phyloP scores from a whole-genome alignment of 2,888 invertebrate species.

The Heliconius hortense region DNA sequence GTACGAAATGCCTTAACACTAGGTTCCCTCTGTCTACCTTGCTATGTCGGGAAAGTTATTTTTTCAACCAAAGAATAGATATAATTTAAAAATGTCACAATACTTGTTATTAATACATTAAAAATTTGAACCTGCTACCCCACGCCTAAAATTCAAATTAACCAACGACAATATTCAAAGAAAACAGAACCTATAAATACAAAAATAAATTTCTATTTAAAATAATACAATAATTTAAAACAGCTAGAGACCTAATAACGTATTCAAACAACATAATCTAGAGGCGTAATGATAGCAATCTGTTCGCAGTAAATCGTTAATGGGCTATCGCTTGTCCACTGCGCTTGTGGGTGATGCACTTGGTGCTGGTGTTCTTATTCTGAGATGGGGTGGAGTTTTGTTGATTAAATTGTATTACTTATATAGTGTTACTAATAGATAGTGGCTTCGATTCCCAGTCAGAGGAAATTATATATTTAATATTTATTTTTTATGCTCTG shows the following conservation, averaged over 20 bases:
- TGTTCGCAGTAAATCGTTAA: conserved; percentile 75
- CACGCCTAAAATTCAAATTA: background rate
- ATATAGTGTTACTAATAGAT: no score
- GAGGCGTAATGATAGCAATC: conserved; percentile 76
- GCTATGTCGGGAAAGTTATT: no score
- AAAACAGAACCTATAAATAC: background rate
- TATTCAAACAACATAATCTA: conserved; percentile 78
- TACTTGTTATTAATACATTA: no score
- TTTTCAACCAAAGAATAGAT: no score
- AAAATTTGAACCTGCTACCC: no score
- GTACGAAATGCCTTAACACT: no score
- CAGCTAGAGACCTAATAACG: conserved; percentile 59
- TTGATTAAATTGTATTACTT: no score
- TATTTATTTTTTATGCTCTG: no score
- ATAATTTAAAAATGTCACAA: no score
- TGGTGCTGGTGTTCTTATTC: conserved; percentile 40
- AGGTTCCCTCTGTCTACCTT: no score
- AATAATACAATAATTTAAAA: conserved; percentile 11
- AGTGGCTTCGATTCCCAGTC: no score
- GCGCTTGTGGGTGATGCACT: conserved; percentile 61
- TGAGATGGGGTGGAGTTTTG: conserved; percentile 20
- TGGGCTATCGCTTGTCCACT: conserved; percentile 74
- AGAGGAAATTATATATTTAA: conserved; percentile 27
- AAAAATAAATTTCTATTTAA: background rate
- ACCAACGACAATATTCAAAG: background rate